phyloP scores from a whole-genome alignment of 2,888 invertebrate species.

The Lottia gigantea region DNA sequence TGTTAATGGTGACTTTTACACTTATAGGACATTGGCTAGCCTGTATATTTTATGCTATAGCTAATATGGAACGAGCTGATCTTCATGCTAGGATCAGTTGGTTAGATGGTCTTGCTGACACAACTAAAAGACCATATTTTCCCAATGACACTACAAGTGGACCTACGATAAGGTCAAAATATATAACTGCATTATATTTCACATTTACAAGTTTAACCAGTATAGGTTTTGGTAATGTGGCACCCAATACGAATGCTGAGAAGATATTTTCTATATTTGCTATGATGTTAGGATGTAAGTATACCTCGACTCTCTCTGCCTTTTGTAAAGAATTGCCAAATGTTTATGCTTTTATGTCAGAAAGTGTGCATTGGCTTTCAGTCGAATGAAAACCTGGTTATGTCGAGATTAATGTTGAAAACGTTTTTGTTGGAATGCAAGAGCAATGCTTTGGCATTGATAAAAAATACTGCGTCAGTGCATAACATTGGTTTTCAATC shows the following conservation, averaged over 20 bases:
- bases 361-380: too few relatives aligned
- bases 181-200: slow-evolving; percentile 68
- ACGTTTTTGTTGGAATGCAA: too few relatives aligned
- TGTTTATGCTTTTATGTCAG: too few relatives aligned
- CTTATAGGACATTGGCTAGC: slow-evolving; percentile 69
- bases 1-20: slow-evolving; percentile 67
- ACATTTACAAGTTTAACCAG: slow-evolving; percentile 68
- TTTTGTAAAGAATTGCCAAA: too few relatives aligned
- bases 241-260: slow-evolving; percentile 68
- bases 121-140: slow-evolving; percentile 56
- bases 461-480: too few relatives aligned
- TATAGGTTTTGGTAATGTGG: slow-evolving; percentile 69
- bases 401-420: too few relatives aligned
- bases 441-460: too few relatives aligned
- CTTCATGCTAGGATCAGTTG: slow-evolving; percentile 59
- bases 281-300: slow-evolving; percentile 69
- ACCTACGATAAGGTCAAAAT: slow-evolving; percentile 65
- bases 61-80: slow-evolving; percentile 63
- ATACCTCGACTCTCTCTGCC: neutral
- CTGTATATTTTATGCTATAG: slow-evolving; percentile 68
- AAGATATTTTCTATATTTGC: slow-evolving; percentile 69
- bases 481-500: too few relatives aligned
- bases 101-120: slow-evolving; percentile 64
- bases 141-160: slow-evolving; percentile 65
- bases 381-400: too few relatives aligned